Conservation (phyloP, 2,113 vertebrate genomes). For the Delphinus delphis region DNA sequence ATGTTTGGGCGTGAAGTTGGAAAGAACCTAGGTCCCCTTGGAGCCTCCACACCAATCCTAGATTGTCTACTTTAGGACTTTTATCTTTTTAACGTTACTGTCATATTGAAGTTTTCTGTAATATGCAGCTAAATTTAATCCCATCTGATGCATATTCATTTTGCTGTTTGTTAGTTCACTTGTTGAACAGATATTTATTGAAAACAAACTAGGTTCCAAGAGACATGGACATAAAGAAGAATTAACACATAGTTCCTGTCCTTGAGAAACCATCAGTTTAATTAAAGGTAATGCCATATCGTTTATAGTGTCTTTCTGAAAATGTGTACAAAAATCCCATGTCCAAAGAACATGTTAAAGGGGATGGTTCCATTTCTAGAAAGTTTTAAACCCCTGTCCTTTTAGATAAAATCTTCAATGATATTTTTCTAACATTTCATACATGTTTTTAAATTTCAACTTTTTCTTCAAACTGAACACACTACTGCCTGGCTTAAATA, state of each 20-base stretch:
- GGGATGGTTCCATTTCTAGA: neutral
- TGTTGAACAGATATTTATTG: neutral
- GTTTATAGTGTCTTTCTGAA: neutral
- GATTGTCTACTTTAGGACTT: neutral
- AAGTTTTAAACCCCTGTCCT: neutral
- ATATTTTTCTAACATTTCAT: conserved; percentile 19
- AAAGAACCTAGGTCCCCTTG: neutral
- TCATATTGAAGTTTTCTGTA: neutral
- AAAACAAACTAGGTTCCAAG: conserved; percentile 21
- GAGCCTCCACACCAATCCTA: neutral
- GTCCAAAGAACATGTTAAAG: conserved; percentile 25
- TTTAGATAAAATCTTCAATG: neutral
- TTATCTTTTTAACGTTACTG: neutral
- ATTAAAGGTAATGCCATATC: neutral
- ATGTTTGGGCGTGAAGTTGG: neutral
- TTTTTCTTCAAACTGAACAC: conserved; percentile 32
- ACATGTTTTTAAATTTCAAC: neutral
- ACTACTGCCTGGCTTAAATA: neutral
- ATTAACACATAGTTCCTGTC: neutral
- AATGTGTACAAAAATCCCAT: neutral
- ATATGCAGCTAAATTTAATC: conserved; percentile 4
- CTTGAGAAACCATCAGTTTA: neutral
- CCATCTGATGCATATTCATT: neutral
- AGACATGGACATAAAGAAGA: neutral
- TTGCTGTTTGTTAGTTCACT: neutral